These are phyloP conservation scores for Caerostris extrusa DNA, from an alignment of 1,140 invertebrate genomes.

Conservation along the genomic window DNA sequence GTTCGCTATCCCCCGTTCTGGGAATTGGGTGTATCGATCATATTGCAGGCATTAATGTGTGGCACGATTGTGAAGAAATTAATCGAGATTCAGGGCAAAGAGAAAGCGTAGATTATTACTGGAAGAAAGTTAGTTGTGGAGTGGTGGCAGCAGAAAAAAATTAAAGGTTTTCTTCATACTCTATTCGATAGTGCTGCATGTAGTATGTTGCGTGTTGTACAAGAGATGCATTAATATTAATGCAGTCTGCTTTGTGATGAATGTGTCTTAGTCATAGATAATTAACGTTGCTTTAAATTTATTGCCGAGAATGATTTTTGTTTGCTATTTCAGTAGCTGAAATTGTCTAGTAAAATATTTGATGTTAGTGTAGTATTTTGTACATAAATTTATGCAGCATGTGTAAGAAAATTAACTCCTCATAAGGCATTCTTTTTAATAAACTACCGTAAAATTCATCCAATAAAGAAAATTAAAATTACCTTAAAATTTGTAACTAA, in stretches of 20 bases:
- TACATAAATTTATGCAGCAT: too few species aligned
- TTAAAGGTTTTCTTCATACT: not conserved
- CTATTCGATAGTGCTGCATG: not conserved
- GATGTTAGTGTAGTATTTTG: too few species aligned
- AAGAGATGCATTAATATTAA: conserved; percentile 40
- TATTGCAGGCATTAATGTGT: conserved; percentile 53
- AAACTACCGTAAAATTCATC: too few species aligned
- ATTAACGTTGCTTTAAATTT: conserved; percentile 20
- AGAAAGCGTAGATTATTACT: not conserved
- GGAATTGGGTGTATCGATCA: conserved; percentile 63
- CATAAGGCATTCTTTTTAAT: too few species aligned
- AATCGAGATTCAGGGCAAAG: conserved; percentile 52
- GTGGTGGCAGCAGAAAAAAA: not conserved
- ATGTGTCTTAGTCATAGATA: conserved; percentile 14
- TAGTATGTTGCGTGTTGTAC: not conserved
- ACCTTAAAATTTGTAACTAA: too few species aligned
- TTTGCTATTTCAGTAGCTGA: not conserved
- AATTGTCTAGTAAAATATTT: too few species aligned
- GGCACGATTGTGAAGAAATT: conserved; percentile 55
- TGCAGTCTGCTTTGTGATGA: not conserved
- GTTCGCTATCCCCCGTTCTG: conserved; percentile 17
- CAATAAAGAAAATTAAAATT: too few species aligned
- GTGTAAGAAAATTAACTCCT: too few species aligned
- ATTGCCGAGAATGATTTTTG: not conserved
- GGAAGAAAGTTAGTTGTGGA: not conserved